Conservation (phyloP, 2,888 invertebrate genomes). For the Phaedon cochleariae region DNA sequence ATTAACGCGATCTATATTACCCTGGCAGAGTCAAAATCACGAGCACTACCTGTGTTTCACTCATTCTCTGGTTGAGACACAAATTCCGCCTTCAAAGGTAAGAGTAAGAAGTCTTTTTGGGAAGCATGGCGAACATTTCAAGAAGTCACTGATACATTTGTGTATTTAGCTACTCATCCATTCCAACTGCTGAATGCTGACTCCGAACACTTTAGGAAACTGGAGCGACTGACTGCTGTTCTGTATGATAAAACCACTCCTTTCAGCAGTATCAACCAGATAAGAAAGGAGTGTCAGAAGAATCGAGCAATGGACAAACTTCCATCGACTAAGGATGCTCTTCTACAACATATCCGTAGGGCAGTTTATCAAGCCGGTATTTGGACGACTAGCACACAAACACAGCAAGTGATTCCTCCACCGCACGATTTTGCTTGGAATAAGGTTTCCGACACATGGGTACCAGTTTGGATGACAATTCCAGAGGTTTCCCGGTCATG, state of each 20-base stretch:
- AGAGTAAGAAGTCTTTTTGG: neutral
- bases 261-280: constrained; percentile 11
- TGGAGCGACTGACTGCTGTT: neutral
- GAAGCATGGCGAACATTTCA: neutral
- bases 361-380: constrained; percentile 14
- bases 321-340: constrained; percentile 5
- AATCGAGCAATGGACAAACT: too few relatives aligned
- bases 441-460: neutral
- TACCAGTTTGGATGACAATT: constrained; percentile 1
- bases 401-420: constrained; percentile 7
- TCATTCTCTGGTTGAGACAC: constrained; percentile 5
- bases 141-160: neutral
- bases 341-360: constrained; percentile 6
- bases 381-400: constrained; percentile 7
- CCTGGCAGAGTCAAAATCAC: constrained; percentile 1
- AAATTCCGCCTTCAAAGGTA: neutral
- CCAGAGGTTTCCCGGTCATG: constrained; percentile 8
- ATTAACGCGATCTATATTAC: neutral
- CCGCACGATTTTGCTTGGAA: neutral
- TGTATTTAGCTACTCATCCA: neutral
- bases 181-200: neutral
- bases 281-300: neutral
- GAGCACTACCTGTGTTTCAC: constrained; percentile 1
- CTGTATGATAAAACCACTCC: constrained; percentile 7
- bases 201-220: neutral